phyloP scores from a whole-genome alignment of 2,113 vertebrate species.

The Calyptomena viridis region DNA sequence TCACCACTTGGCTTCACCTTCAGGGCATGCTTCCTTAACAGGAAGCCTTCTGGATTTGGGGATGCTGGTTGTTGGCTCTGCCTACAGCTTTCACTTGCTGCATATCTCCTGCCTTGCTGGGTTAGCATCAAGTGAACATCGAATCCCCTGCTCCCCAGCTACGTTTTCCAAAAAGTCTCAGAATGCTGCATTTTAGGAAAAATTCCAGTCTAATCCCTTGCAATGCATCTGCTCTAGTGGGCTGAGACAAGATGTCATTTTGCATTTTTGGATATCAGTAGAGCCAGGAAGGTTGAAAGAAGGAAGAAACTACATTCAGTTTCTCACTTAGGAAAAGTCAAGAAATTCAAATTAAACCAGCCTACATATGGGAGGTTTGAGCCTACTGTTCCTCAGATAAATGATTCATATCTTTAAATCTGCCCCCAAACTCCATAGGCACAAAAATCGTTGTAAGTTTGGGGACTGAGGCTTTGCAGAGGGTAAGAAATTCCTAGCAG shows the following conservation, averaged over 20 bases:
- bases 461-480: background rate
- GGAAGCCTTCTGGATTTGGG: background rate
- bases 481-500: background rate
- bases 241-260: slow-evolving; percentile 62
- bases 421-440: slow-evolving; percentile 28
- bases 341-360: slow-evolving; percentile 63
- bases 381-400: slow-evolving; percentile 31
- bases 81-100: background rate
- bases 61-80: background rate
- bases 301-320: slow-evolving; percentile 32
- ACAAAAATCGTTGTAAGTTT: background rate
- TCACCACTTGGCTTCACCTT: background rate
- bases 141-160: background rate
- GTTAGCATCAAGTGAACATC: slow-evolving; percentile 20
- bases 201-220: slow-evolving; percentile 49
- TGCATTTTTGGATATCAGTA: slow-evolving; percentile 52
- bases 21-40: background rate
- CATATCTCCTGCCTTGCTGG: background rate
- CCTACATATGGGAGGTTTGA: slow-evolving; percentile 42
- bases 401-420: slow-evolving; percentile 53
- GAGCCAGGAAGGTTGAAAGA: slow-evolving; percentile 56
- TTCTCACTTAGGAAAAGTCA: slow-evolving; percentile 65
- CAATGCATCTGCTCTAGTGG: slow-evolving; percentile 58
- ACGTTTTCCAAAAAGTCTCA: background rate
- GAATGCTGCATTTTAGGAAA: slow-evolving; percentile 19